phyloP scores from a whole-genome alignment of 2,888 invertebrate species.

The Mystacides longicornis region DNA sequence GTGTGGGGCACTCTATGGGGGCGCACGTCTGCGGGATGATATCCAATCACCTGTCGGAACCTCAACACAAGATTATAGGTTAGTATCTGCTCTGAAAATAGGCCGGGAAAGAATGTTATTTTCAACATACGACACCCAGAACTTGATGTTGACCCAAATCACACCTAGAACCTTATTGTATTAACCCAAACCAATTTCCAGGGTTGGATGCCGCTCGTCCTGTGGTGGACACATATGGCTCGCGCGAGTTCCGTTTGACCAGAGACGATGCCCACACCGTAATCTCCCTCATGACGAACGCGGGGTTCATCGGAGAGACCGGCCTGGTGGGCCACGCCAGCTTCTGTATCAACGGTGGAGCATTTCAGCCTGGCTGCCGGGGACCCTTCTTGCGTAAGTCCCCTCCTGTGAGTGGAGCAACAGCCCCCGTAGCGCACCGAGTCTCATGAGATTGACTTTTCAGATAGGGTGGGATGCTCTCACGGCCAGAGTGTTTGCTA shows the following conservation, averaged over 20 bases:
- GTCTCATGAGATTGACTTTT: too few species aligned
- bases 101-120: too few species aligned
- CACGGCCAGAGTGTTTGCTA: conserved; percentile 74
- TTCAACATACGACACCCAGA: too few species aligned
- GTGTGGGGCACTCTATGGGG: conserved; percentile 70
- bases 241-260: conserved; percentile 54
- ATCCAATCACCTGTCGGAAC: conserved; percentile 61
- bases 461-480: conserved; percentile 65
- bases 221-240: conserved; percentile 56
- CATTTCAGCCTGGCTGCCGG: conserved; percentile 61
- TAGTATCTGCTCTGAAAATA: too few species aligned
- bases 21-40: conserved; percentile 78
- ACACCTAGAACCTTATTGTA: too few species aligned
- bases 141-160: too few species aligned
- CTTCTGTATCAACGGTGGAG: conserved; percentile 70
- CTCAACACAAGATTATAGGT: conserved; percentile 70
- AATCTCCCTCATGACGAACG: conserved; percentile 65
- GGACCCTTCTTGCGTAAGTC: conserved; percentile 61
- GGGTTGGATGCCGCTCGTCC: conserved; percentile 71
- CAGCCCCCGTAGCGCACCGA: too few species aligned
- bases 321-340: conserved; percentile 64
- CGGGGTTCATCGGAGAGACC: conserved; percentile 63
- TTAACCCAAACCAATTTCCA: too few species aligned
- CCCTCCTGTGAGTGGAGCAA: too few species aligned
- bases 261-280: conserved; percentile 67